Evolutionary conservation across 1,140 invertebrate genomes (phyloP).

Genomic region (Hormaphis cornu): DNA sequence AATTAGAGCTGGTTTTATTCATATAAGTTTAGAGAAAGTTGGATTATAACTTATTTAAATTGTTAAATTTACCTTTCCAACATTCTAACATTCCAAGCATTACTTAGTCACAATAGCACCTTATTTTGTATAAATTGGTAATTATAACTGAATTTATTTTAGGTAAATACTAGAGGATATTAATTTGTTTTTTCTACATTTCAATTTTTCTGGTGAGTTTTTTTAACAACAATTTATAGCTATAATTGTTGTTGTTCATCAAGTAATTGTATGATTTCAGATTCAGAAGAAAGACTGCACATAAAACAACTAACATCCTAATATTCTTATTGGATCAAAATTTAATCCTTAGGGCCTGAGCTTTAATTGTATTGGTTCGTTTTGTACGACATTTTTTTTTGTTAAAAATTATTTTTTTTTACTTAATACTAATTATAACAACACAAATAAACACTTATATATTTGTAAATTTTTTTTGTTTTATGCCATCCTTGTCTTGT

Average conservation of each 20-base stretch:
- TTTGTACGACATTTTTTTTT: background rate
- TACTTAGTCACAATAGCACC: too few species aligned
- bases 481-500: background rate
- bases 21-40: background rate
- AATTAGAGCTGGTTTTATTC: too few species aligned
- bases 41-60: background rate
- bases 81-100: too few species aligned
- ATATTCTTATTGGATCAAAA: slow-evolving; percentile 6
- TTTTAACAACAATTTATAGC: background rate
- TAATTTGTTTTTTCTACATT: background rate
- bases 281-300: slow-evolving; percentile 23
- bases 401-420: slow-evolving; percentile 20
- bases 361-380: background rate
- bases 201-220: background rate
- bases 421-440: slow-evolving; percentile 13
- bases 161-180: slow-evolving; percentile 23
- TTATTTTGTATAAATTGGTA: too few species aligned
- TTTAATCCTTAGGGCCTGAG: background rate
- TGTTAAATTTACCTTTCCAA: too few species aligned
- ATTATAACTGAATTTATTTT: slow-evolving; percentile 19
- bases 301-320: slow-evolving; percentile 18
- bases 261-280: background rate
- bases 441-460: background rate
- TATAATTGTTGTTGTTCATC: background rate
- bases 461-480: background rate